phyloP scores from a whole-genome alignment of 2,113 vertebrate species.

The Sceloporus tristichus region DNA sequence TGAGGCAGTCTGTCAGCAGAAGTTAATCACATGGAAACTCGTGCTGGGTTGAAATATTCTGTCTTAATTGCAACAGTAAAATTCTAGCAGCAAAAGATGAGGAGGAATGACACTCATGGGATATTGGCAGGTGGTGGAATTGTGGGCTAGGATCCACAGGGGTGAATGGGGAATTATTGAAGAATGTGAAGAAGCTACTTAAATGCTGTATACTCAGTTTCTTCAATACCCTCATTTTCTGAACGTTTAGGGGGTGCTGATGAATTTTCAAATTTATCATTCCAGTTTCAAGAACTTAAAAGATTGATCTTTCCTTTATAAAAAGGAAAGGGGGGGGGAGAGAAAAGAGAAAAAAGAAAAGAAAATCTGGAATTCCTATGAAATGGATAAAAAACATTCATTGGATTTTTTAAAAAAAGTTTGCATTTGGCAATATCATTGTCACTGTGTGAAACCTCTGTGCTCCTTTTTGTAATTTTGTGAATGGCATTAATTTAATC shows the following conservation, averaged over 20 bases:
- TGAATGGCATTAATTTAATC: neutral
- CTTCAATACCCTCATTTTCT: neutral
- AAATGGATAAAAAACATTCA: neutral
- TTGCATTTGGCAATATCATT: neutral
- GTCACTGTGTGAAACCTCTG: neutral
- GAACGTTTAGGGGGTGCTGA: constrained; percentile 1
- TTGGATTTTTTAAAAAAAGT: neutral
- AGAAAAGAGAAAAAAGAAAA: no score
- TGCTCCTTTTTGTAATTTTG: neutral
- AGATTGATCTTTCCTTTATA: neutral
- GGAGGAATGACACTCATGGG: neutral
- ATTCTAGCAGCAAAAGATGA: neutral
- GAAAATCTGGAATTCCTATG: neutral
- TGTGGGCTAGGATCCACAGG: neutral
- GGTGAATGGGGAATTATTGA: neutral
- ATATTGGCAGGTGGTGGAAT: neutral
- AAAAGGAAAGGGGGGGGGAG: neutral
- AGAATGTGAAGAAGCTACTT: neutral
- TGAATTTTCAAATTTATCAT: neutral
- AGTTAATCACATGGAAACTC: neutral
- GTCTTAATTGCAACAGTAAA: neutral
- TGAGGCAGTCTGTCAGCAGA: neutral
- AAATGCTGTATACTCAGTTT: no score
- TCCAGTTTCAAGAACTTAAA: neutral
- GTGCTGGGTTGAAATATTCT: neutral